Conservation (phyloP, 2,888 invertebrate genomes). For the Euspilapteryx auroguttella region DNA sequence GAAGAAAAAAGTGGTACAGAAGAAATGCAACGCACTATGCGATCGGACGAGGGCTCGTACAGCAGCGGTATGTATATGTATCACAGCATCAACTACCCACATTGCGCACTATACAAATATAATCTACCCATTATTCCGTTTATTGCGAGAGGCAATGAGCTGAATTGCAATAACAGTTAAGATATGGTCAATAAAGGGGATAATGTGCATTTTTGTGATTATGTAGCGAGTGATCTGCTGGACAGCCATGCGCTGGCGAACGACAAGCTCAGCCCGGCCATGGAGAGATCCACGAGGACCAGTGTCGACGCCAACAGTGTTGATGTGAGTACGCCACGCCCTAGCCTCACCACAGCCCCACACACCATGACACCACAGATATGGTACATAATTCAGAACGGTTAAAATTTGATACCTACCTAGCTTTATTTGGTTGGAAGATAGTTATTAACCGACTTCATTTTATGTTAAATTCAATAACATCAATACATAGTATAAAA, state of each 20-base stretch:
- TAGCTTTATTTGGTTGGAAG: too few relatives aligned
- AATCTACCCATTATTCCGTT: slow-evolving; percentile 12
- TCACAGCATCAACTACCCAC: slow-evolving; percentile 4
- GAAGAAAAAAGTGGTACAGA: background rate
- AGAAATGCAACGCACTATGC: slow-evolving; percentile 15
- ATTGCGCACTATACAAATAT: slow-evolving; percentile 6
- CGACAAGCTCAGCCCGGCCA: slow-evolving; percentile 35
- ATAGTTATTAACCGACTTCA: too few relatives aligned
- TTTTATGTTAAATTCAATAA: too few relatives aligned
- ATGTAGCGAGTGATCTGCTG: slow-evolving; percentile 51
- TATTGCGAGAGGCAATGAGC: slow-evolving; percentile 37
- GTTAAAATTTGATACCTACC: too few relatives aligned
- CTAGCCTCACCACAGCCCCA: too few relatives aligned
- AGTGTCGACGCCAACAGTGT: slow-evolving; percentile 49
- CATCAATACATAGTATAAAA: too few relatives aligned
- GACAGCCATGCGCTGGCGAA: slow-evolving; percentile 51
- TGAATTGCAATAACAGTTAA: slow-evolving; percentile 30
- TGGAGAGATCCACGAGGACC: slow-evolving; percentile 45
- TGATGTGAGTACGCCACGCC: slow-evolving; percentile 55
- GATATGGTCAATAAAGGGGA: slow-evolving; percentile 47
- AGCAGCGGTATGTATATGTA: slow-evolving; percentile 45
- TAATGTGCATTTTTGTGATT: slow-evolving; percentile 40
- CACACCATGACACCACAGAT: too few relatives aligned
- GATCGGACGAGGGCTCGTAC: slow-evolving; percentile 43
- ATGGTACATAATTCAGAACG: too few relatives aligned